Base-by-base conservation (phyloP, 1,140 invertebrate species). In the Ericerus pela region DNA sequence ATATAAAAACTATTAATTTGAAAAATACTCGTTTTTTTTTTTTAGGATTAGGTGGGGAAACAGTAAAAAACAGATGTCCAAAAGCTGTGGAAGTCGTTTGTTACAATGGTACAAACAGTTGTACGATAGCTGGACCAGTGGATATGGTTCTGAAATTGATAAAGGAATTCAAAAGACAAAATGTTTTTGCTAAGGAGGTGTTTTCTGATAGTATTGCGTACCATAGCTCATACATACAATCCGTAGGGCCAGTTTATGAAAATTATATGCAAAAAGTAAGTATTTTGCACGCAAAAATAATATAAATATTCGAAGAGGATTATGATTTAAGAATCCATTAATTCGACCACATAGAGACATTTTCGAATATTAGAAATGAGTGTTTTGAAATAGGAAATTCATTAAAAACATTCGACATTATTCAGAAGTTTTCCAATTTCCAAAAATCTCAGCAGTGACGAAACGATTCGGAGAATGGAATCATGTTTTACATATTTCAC, bases 161-260 rank as follows among this genome's bases (percentile, higher is more conserved):
- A 0, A 62, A 62, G 8, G 38, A 68, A 22, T 57, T 74, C 68
- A 81, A 70, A 58, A 76, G 60, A 59, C 77, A 86, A 60, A 79
- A 79, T 1, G 76, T 92, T 20, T 95, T 96, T 69, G 81, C 79
- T 0, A 78, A 76, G 56, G 73, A 76, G 61, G 82, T 88, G 1
- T 73, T 79, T 8, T 82, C 78, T 59, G 75, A 76, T 55, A 79
- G 80, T 31, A 78, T 84, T 22, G 79, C 84, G 1, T 87, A 84
- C 65, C 84, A 87, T 65, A 88, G 85, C 20, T 74, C 76, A 58
- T 86, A 85, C 62, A 89, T 94, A 66, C 71, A 76, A 52, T 62
- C 66, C 29, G 75, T 76, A 54, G 83, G 84, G 16, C 79, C 85
- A 1, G 76, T 73, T 27, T 71, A 96, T 10, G 66, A 85, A 5